Evolutionary conservation across 2,797 vertebrate species (phyloP), one percentile per base, ranked within the genome.

Genomic region (Ptychobarbus kaznakovi): DNA sequence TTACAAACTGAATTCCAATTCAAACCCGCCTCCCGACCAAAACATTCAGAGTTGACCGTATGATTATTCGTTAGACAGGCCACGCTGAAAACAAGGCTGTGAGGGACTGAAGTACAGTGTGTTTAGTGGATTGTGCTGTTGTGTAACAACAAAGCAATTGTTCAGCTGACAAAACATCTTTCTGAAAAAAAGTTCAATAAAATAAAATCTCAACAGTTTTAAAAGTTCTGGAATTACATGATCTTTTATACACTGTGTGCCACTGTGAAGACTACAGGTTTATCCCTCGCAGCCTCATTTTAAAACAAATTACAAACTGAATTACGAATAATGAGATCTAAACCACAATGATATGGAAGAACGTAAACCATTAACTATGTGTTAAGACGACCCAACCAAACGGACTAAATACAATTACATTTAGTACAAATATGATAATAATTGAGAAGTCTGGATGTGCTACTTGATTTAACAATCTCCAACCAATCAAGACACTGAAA

Each of bases 1-100:
- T 82, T 83, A 83, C 69, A 83, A 66, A 81, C 22, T 68, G 9
- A 20, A 25, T 38, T 46, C 20, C 25, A 51, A 12, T 40, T 46
- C 28, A 35, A 66, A 53, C 32, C 18, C 22, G 35, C 53, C 3
- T 35, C 53, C 38, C 1, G 56, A 16, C 25, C 53, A n/a, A 8
- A 61, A 11, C 56, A 46, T 28, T 74, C 2, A 0, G 22, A 22
- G 6, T n/a, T 15, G 6, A 82, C 16, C 16, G 68, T 10, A 61
- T 61, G 66, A 44, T 70, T 25, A 10, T n/a, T 15, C 15, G 2
- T 44, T 4, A 40, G n/a, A 18, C 35, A 15, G 49, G 35, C n/a
- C 5, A 12, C 25, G 15, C 32, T 12, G 9, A 8, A 53, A 53
- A 58, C 56, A 58, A 58, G 53, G 7, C 56, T n/a, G 56, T n/a